Evolutionary conservation across 1,140 invertebrate species (phyloP).

Genomic region (Trichoplusia ni): DNA sequence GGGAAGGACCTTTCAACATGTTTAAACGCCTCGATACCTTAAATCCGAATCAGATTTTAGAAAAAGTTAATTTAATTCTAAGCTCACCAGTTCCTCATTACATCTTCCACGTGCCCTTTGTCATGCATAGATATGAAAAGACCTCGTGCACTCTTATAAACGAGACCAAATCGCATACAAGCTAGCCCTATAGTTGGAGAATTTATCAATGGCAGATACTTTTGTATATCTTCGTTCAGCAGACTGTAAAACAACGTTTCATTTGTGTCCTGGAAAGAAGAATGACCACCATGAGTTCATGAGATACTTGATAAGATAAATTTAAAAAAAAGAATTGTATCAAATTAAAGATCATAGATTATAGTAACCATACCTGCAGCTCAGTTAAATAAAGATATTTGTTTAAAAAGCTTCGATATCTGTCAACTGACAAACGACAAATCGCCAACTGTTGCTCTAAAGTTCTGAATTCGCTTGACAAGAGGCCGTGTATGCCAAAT

Average conservation of each 20-base stretch:
- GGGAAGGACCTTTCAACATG: too few relatives aligned
- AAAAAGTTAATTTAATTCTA: too few relatives aligned
- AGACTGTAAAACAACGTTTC: background rate
- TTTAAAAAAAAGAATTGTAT: background rate
- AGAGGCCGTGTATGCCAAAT: background rate
- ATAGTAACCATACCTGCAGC: background rate
- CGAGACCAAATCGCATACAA: background rate
- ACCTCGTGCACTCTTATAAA: background rate
- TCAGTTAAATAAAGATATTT: background rate
- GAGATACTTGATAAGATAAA: background rate
- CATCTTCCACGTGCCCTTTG: constrained; percentile 6
- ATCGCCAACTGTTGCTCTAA: background rate
- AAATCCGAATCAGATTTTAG: too few relatives aligned
- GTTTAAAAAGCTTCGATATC: background rate
- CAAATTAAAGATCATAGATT: too few relatives aligned
- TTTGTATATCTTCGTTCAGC: background rate
- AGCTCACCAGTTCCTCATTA: constrained; percentile 12
- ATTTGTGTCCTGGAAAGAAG: background rate
- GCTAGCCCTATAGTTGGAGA: background rate
- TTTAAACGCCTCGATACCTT: too few relatives aligned
- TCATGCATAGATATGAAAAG: constrained; percentile 11
- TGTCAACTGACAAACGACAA: background rate
- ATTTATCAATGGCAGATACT: background rate
- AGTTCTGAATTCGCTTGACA: background rate
- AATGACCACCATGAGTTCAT: background rate